Base-by-base conservation (phyloP, 2,888 invertebrate genomes). In the Balanococcus diminutus region DNA sequence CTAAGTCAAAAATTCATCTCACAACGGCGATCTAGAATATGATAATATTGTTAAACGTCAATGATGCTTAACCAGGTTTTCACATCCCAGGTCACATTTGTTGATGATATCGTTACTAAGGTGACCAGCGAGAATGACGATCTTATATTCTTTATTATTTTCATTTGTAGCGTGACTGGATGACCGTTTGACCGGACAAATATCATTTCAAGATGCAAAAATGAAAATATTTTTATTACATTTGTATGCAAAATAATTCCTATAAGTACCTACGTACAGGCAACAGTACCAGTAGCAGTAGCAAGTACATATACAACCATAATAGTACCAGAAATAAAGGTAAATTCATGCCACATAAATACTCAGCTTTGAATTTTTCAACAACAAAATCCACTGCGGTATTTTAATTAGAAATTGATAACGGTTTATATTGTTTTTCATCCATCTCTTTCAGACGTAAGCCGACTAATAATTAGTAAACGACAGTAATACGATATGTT, bases 341-440 rank as follows among this genome's bases (percentile, higher is more conserved):
- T 51, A 19, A 67, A 67, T 67, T 67, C 28, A 14, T 67, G n/a
- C n/a, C n/a, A 67, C 25, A 67, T 67, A 25, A 67, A 25, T 67
- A 28, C 25, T 14, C 25, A 0, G 2, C 25, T 4, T 11, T 28
- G 61, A 46, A 16, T 67, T 28, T 67, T 67, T 14, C 75, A 75
- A 32, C 32, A 32, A 32, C 75, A 14, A 75, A 32, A 32, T 32
- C n/a, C 32, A 75, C 14, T 67, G 9, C 9, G 75, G 75, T 75
- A 75, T 75, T 22, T 75, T 75, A 75, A 75, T 75, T 75, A 75
- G 36, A 75, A 75, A 75, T 75, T 75, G 36, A 32, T 75, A 75
- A 75, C 75, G 75, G 75, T 75, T 75, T 11, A n/a, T 32, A 75
- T 32, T 75, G 61, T 67, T 32, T 32, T 75, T n/a, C 32, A 32